Percentiles rank a stretch among this genome's conserved stretches.
Conservation (phyloP, 2,113 vertebrate genomes). For the Pachypanchax playfairii region DNA sequence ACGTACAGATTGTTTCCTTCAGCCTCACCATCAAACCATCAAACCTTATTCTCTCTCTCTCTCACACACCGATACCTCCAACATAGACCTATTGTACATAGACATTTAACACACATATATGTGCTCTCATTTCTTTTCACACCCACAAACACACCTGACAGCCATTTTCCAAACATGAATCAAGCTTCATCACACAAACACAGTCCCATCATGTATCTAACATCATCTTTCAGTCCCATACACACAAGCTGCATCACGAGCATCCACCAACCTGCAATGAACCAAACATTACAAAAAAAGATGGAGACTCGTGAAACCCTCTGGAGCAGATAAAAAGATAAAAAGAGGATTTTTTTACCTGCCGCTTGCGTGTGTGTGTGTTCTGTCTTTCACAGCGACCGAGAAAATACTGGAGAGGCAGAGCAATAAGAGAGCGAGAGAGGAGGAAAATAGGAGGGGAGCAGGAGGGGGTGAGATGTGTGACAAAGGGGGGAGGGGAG, state of each 20-base stretch:
- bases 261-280: constrained; percentile 13
- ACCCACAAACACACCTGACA: constrained; percentile 19
- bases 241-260: constrained; percentile 11
- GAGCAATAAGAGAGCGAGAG: constrained; percentile 32
- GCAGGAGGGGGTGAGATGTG: constrained; percentile 43
- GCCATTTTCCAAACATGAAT: constrained; percentile 23
- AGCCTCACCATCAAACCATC: too few species aligned
- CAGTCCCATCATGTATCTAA: constrained; percentile 12
- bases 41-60: not conserved
- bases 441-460: constrained; percentile 47
- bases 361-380: constrained; percentile 55
- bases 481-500: constrained; percentile 70
- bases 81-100: not conserved
- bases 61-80: constrained; percentile 8
- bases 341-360: constrained; percentile 70
- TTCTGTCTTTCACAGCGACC: constrained; percentile 60
- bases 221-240: constrained; percentile 12
- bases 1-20: too few species aligned
- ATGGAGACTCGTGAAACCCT: constrained; percentile 12
- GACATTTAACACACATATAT: not conserved
- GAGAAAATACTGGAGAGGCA: constrained; percentile 64
- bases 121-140: constrained; percentile 2
- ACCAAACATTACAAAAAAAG: constrained; percentile 5
- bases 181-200: constrained; percentile 17
- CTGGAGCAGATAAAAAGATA: constrained; percentile 22